Conservation (phyloP, 2,797 vertebrate species). For the Potorous gilbertii region DNA sequence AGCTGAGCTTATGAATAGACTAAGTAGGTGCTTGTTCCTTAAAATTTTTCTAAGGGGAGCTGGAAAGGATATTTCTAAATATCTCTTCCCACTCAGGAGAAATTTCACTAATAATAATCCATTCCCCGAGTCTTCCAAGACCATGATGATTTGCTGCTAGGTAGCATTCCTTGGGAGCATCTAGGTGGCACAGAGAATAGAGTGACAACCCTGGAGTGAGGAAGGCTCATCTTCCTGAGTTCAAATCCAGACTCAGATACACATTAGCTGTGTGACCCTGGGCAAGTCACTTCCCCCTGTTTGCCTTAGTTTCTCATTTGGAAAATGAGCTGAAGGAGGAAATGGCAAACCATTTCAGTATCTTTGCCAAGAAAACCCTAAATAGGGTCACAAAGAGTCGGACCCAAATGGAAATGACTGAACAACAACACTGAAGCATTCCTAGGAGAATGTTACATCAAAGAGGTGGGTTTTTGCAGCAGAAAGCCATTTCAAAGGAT, state of each 20-base stretch:
- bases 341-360: background rate
- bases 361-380: background rate
- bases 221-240: background rate
- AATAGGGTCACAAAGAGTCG: background rate
- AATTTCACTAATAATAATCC: background rate
- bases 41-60: background rate
- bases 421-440: background rate
- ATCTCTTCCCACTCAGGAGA: background rate
- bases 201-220: background rate
- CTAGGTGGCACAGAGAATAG: background rate
- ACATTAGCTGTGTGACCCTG: background rate
- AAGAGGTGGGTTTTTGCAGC: background rate
- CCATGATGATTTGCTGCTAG: background rate
- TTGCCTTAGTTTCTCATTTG: background rate
- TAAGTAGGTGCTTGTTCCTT: background rate
- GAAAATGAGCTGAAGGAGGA: background rate
- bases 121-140: background rate
- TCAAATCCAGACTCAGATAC: background rate
- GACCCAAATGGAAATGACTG: background rate
- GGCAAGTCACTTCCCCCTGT: background rate
- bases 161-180: background rate
- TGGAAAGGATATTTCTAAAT: background rate
- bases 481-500: background rate
- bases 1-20: background rate
- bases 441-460: background rate